Percentiles rank a stretch among this genome's conserved stretches.
These are phyloP conservation scores for Tinamus major DNA, from an alignment of 2,797 vertebrate genomes.

Conservation along the genomic window DNA sequence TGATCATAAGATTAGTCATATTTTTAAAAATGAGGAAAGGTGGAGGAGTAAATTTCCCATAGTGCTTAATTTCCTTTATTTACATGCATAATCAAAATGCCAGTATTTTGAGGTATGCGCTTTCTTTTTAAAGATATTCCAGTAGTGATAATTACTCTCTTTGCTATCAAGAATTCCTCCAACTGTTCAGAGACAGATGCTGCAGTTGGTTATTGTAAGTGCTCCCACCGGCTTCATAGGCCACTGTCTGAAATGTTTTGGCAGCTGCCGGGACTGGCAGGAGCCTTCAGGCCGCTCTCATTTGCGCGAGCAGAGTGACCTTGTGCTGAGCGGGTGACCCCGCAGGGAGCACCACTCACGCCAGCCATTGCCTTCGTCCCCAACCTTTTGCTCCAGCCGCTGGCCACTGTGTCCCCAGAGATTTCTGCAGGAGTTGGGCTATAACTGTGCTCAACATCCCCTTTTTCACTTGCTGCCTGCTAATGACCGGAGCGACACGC, in stretches of 20 bases:
- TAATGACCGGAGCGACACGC: neutral
- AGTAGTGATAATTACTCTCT: neutral
- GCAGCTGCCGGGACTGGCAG: neutral
- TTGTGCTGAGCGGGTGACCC: neutral
- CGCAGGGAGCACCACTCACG: neutral
- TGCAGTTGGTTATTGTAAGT: neutral
- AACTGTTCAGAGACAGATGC: neutral
- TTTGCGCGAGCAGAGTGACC: neutral
- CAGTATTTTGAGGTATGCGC: neutral
- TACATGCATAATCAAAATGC: neutral
- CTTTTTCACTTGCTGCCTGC: neutral
- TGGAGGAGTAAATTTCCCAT: neutral
- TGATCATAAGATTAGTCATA: neutral
- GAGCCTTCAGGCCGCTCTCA: neutral
- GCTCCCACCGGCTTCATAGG: neutral
- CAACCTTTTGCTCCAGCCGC: neutral
- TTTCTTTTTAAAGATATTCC: neutral
- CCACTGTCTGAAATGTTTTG: neutral
- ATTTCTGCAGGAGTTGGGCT: neutral
- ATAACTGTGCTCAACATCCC: neutral
- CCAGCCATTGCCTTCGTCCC: neutral
- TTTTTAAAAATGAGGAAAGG: neutral
- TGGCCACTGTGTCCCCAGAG: neutral
- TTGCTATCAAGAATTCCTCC: neutral
- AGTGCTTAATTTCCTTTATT: neutral